A percentile compares a stretch with the other conserved stretches of the same genome.
phyloP scores from a whole-genome alignment of 2,113 vertebrate species.

The Phainopepla nitens region DNA sequence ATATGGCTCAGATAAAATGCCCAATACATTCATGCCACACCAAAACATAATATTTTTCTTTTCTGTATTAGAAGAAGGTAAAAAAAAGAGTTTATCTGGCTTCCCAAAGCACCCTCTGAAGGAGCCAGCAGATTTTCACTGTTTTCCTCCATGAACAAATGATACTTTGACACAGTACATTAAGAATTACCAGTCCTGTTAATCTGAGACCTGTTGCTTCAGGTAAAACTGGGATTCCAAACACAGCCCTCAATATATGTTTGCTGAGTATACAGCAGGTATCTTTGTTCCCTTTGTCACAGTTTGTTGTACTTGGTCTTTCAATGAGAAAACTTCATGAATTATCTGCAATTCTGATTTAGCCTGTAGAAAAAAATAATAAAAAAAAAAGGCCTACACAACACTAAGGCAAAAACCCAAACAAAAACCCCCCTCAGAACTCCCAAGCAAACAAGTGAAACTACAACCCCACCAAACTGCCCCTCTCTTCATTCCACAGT shows the following conservation, averaged over 20 bases:
- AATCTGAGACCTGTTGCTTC: background rate
- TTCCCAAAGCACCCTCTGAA: background rate
- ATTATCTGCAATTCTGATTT: background rate
- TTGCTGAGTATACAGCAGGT: background rate
- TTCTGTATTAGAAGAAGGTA: background rate
- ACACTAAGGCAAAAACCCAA: background rate
- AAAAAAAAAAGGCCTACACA: background rate
- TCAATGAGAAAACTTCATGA: background rate
- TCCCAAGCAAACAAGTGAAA: background rate
- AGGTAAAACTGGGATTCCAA: background rate
- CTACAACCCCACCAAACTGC: rapidly evolving
- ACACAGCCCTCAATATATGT: background rate
- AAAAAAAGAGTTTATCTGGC: background rate
- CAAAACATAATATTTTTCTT: background rate
- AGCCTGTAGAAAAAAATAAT: background rate
- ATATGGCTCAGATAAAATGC: background rate
- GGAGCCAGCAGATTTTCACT: background rate
- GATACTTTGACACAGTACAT: background rate
- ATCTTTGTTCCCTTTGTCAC: background rate
- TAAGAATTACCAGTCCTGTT: background rate
- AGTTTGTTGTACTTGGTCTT: background rate
- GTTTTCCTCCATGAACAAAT: background rate
- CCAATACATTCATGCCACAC: background rate
- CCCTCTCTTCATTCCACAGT: background rate
- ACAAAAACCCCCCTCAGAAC: rapidly evolving